Evolutionary conservation across 2,113 vertebrate genomes (phyloP), one percentile per base, ranked within the genome.

Genomic region (Hippocampus comes): DNA sequence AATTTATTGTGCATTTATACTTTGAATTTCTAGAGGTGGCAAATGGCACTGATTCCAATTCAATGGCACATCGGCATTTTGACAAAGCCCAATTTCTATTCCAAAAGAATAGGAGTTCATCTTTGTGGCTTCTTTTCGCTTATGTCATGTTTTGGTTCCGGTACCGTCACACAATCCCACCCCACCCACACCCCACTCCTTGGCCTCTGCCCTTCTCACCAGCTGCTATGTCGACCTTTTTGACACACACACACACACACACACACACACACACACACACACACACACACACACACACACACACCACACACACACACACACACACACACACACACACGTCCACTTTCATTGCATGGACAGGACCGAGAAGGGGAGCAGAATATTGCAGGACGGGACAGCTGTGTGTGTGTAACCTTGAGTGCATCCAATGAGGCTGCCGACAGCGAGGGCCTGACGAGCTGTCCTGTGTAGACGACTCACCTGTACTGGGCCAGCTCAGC

Each of bases 331-430:
- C 53, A 55, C 23, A 20, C 18, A 75, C 74, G 30, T 34, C 30
- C 30, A 75, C 79, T 77, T 84, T 78, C 75, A 72, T 55, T 75
- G 57, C 77, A 72, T 46, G 57, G 21, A 3, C 38, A 53, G 68
- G 73, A 71, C 21, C 30, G 11, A 34, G 20, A 41, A 63, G 61
- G 61, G 61, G 20, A 18, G 60, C 80, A 15, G 2, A 3, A 12
- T 79, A 79, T 74, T 79, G 77, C 67, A 64, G 69, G 65, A 73
- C 73, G 78, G 82, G 84, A 85, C 86, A 87, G 85, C 84, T 89
- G 88, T 83, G 64, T 25, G 71, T 69, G 21, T 4, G 78, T 81
- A 82, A 85, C 84, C 78, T 74, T 71, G 81, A 83, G 68, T 74
- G 63, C 69, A 74, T 46, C 51, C 56, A 67, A 68, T 78, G 79